These are phyloP conservation scores for Orthosia gracilis DNA, from an alignment of 2,888 invertebrate genomes.

Conservation along the genomic window DNA sequence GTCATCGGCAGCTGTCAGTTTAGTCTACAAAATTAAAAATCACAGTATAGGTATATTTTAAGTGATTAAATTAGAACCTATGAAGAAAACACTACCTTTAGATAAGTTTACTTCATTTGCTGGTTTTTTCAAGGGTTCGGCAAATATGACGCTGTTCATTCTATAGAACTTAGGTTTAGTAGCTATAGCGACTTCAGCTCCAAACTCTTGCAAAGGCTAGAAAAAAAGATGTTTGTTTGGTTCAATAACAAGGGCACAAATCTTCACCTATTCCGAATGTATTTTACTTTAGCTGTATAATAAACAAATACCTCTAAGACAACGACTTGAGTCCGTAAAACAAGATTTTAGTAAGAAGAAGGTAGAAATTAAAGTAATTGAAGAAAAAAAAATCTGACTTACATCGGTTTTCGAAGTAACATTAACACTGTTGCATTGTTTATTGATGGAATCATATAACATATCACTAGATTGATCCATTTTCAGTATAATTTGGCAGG, in stretches of 20 bases:
- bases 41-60: too few relatives aligned
- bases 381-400: constrained; percentile 25
- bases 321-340: background rate
- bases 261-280: background rate
- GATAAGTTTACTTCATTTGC: background rate
- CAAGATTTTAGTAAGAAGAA: background rate
- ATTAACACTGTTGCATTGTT: constrained; percentile 6
- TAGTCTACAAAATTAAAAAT: too few relatives aligned
- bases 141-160: constrained; percentile 54
- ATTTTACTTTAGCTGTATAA: background rate
- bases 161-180: constrained; percentile 14
- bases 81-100: too few relatives aligned
- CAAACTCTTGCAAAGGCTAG: constrained; percentile 48
- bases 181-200: background rate
- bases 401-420: constrained; percentile 42
- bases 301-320: background rate
- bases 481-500: background rate
- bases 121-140: constrained; percentile 48
- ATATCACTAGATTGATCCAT: constrained; percentile 31
- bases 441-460: background rate
- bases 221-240: constrained; percentile 8
- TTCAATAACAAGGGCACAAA: background rate
- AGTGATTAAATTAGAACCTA: too few relatives aligned
- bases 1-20: too few relatives aligned
- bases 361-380: background rate